phyloP scores from a whole-genome alignment of 2,888 invertebrate species.

The Cerastis leucographa region DNA sequence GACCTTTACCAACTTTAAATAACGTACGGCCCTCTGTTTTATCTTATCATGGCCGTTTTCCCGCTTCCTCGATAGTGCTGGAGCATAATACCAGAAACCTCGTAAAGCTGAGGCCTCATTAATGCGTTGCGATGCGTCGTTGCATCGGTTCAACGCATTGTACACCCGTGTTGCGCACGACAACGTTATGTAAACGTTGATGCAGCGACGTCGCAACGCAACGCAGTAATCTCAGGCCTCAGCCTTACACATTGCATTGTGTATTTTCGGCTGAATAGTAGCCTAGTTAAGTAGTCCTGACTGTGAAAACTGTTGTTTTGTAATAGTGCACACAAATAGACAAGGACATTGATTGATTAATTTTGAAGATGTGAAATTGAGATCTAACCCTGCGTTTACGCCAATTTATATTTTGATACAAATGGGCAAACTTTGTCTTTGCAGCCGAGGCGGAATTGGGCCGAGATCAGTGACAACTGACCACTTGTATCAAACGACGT shows the following conservation, averaged over 20 bases:
- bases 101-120: too few species aligned
- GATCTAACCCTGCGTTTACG: background rate
- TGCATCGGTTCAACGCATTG: too few species aligned
- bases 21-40: background rate
- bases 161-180: too few species aligned
- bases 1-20: conserved; percentile 88
- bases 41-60: background rate
- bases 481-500: background rate
- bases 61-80: background rate
- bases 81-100: background rate
- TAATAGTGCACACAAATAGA: background rate
- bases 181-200: too few species aligned
- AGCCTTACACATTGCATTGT: background rate
- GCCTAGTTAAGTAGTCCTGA: background rate
- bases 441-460: background rate
- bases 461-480: background rate
- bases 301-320: background rate
- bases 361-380: background rate
- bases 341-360: background rate
- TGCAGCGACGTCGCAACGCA: too few species aligned
- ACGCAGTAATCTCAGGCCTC: too few species aligned
- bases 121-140: too few species aligned
- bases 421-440: background rate
- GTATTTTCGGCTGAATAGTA: background rate
- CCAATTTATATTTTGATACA: background rate